Base-by-base conservation (phyloP, 2,113 vertebrate species). In the Nerophis lumbriciformis region DNA sequence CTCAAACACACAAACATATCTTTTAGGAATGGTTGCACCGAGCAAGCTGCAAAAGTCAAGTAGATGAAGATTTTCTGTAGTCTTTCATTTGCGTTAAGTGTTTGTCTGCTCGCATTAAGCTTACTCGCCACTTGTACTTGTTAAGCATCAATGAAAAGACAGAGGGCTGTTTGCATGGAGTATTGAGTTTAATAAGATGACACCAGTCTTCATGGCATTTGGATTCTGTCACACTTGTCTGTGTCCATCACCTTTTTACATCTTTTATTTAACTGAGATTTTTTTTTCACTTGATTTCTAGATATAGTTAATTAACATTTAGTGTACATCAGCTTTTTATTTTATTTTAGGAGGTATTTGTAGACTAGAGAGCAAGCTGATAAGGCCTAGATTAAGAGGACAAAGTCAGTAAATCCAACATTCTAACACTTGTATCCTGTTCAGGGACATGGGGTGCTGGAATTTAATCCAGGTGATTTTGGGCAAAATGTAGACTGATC, bases 81-180 rank as follows among this genome's bases (percentile, higher is more conserved):
- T 69, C 56, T 68, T 63, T 28, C 36, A 64, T 73, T 65, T 71
- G 59, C 71, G 67, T 69, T 66, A 71, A 74, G 59, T 71, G 73
- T 82, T 60, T 72, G 80, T 76, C 71, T 72, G 78, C 75, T 65
- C 60, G 15, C 16, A 21, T 45, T 53, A 71, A 36, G 58, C 15
- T 3, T 78, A 78, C 53, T 53, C 53, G 47, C 63, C 62, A 55
- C 14, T 45, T 68, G 76, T 68, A 66, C 55, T 68, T 71, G 79
- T 83, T 87, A 85, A 89, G 85, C 88, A 89, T 80, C 88, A 84
- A 88, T 87, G 87, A 87, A 87, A 88, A 88, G 87, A 88, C 87
- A 87, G 86, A 85, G 78, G 79, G 82, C 71, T 79, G 69, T 85
- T 86, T 85, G 83, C 85, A 88, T 88, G 85, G 71, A 59, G 52